Evolutionary conservation across 2,113 vertebrate genomes (phyloP).

Genomic region (Deroptyus accipitrinus): DNA sequence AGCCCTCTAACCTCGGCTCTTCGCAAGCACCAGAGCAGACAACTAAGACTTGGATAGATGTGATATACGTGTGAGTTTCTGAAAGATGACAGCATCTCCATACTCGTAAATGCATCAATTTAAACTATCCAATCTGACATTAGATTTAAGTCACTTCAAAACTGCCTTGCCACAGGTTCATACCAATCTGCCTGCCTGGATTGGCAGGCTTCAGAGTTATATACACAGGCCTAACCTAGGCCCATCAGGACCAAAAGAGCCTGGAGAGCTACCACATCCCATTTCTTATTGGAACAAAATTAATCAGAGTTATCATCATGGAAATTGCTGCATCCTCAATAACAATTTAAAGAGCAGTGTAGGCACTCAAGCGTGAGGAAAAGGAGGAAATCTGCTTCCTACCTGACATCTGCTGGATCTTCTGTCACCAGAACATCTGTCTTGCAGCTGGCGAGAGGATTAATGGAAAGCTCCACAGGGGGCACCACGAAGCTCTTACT

Average conservation of each 20-base stretch:
- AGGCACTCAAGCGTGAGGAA: not conserved
- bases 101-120: not conserved
- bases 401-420: conserved; percentile 97
- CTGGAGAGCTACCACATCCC: not conserved
- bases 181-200: not conserved
- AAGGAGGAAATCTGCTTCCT: conserved; percentile 62
- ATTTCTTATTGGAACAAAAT: not conserved
- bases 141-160: not conserved
- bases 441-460: conserved; percentile 97
- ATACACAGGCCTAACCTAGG: not conserved
- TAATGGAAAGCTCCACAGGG: conserved; percentile 96
- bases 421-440: conserved; percentile 95
- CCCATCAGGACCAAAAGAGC: not conserved
- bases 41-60: not conserved
- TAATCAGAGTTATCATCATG: not conserved
- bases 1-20: not conserved
- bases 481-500: conserved; percentile 99
- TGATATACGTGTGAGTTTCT: not conserved
- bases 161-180: not conserved
- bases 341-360: not conserved
- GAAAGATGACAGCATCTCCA: not conserved
- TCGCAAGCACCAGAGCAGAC: not conserved
- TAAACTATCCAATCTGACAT: not conserved
- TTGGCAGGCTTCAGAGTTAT: not conserved
- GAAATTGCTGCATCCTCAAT: not conserved